Evolutionary conservation across 2,797 vertebrate genomes (phyloP).

Genomic region (Columba guinea): DNA sequence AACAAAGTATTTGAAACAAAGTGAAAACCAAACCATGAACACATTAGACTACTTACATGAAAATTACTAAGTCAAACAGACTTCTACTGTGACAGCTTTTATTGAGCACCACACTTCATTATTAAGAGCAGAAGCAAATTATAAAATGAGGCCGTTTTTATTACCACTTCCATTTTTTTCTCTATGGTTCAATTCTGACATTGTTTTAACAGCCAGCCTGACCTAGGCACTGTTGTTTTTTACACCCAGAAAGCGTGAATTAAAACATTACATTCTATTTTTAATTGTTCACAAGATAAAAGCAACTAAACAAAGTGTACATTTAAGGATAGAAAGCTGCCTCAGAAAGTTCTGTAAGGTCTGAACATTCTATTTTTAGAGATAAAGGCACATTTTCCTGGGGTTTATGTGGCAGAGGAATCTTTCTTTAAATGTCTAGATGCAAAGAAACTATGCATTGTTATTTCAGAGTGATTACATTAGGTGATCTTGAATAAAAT

Average conservation of each 20-base stretch:
- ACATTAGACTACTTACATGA: neutral
- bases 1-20: neutral
- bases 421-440: neutral
- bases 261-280: neutral
- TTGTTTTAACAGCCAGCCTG: neutral
- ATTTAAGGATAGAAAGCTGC: neutral
- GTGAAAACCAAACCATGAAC: fast-evolving
- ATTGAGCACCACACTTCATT: neutral
- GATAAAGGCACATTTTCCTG: neutral
- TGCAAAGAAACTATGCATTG: neutral
- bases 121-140: neutral
- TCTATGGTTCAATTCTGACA: neutral
- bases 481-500: neutral
- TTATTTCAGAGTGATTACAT: neutral
- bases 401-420: neutral
- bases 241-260: neutral
- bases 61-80: neutral
- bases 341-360: neutral
- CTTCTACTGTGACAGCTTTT: neutral
- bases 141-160: neutral
- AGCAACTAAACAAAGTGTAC: neutral
- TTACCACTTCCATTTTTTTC: neutral
- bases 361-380: neutral
- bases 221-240: neutral
- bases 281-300: neutral